A percentile compares a stretch with the other conserved stretches of the same genome.
Evolutionary conservation across 2,797 vertebrate species (phyloP).

Genomic region (Mycteria americana): DNA sequence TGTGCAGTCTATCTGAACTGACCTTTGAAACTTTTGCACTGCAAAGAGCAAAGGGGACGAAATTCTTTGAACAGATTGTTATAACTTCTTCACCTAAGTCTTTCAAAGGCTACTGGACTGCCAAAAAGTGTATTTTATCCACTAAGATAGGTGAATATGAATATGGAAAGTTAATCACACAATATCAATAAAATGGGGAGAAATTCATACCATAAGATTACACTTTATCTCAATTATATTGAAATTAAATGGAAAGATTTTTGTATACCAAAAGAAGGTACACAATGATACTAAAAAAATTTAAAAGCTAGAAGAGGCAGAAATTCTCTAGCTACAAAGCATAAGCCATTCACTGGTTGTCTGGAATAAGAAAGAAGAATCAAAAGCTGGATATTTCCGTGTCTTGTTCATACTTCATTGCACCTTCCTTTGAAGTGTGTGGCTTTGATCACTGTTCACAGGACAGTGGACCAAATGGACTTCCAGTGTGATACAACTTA

Average conservation of each 20-base stretch:
- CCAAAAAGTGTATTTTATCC: not conserved
- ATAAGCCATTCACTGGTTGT: not conserved
- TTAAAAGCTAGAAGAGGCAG: not conserved
- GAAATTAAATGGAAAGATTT: not conserved
- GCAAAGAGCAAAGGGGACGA: not conserved
- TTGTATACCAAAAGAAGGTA: not conserved
- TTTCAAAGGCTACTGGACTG: not conserved
- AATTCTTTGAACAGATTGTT: constrained; percentile 10
- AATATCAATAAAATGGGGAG: not conserved
- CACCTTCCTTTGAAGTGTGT: constrained; percentile 40
- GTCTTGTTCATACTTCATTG: constrained; percentile 37
- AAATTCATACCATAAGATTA: not conserved
- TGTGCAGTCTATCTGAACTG: not conserved
- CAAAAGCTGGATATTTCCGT: not conserved
- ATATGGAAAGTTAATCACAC: not conserved
- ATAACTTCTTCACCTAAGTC: not conserved
- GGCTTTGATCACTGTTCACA: constrained; percentile 45
- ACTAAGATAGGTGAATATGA: not conserved
- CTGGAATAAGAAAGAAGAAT: constrained; percentile 27
- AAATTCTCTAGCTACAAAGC: not conserved
- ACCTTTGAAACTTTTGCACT: constrained; percentile 24
- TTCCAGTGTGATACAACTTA: constrained; percentile 17
- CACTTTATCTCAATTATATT: not conserved
- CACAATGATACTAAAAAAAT: not conserved
- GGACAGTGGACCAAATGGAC: constrained; percentile 23